Base-by-base conservation (phyloP, 2,888 invertebrate species). In the Ptychoptera albimana region DNA sequence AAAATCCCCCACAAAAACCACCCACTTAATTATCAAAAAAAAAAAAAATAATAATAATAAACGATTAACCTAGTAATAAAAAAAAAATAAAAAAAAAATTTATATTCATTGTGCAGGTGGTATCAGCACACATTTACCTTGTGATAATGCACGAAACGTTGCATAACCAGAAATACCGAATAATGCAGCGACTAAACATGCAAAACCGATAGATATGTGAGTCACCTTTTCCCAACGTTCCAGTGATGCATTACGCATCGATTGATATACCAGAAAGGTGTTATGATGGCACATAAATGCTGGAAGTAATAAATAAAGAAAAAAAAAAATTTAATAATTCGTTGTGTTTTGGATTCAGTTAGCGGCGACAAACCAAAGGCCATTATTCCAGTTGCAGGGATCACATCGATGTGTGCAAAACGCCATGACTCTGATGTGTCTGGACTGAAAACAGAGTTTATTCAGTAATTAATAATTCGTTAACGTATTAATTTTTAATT, bases 251-350 rank as follows among this genome's bases (percentile, higher is more conserved):
- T 82, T 75, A 56, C 79, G 74, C 63, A 88, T 77, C 35, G 85
- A 85, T 47, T 78, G 77, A 66, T 84, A 87, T 51, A 88, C 76
- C 49, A 88, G 70, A 60, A 87, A 88, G 45, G 84, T 84, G 60
- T 85, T 87, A 65, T 87, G 87, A 56, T 88, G 87, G 58, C 87
- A 88, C 86, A 88, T 86, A 60, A 85, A 88, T n/a, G 86, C 82
- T 81, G 60, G 39, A 66, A 47, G 32, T 8, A 11, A 16, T 30
- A 16, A 39, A 45, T 45, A 43, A 43, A 36, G 45, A 42, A 38
- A 44, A 14, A 37, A n/a, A 11, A 46, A 45, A 43, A 48, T 37
- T 40, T 48, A 15, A n/a, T n/a, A n/a, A n/a, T n/a, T n/a, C n/a
- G n/a, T n/a, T 39, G 35, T 8, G n/a, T n/a, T n/a, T n/a, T n/a